Conservation (phyloP, 2,797 vertebrate genomes). For the Pteropus rufus region DNA sequence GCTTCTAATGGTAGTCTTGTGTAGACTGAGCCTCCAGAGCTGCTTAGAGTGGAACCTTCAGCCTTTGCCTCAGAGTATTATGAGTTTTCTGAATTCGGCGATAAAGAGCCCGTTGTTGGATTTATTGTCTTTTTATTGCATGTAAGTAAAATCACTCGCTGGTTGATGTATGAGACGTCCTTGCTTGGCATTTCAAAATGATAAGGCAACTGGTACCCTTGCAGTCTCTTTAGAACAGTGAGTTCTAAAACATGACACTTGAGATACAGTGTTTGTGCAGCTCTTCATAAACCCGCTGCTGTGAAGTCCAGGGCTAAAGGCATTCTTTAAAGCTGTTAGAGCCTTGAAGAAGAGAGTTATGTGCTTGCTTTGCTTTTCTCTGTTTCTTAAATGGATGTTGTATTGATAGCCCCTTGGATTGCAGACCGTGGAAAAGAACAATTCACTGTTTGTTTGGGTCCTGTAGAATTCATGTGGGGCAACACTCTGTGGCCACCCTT, state of each 20-base stretch:
- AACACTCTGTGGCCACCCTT: slow-evolving; percentile 30
- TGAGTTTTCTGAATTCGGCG: slow-evolving; percentile 46
- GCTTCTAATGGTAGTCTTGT: not conserved
- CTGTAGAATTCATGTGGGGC: slow-evolving; percentile 63
- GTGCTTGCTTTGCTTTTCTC: not conserved
- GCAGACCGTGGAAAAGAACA: slow-evolving; percentile 54
- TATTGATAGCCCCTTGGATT: slow-evolving; percentile 39
- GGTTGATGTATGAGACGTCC: not conserved
- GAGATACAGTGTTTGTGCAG: not conserved
- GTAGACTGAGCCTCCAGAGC: not conserved
- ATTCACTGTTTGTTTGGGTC: slow-evolving; percentile 66
- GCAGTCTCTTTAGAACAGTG: not conserved
- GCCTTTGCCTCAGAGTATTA: not conserved
- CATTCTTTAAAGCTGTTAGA: not conserved
- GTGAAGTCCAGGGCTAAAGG: not conserved
- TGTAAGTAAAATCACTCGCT: slow-evolving; percentile 62
- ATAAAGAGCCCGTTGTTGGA: slow-evolving; percentile 29
- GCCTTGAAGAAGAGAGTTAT: not conserved
- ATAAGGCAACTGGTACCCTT: not conserved
- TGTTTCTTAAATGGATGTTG: slow-evolving; percentile 55
- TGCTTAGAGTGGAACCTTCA: not conserved
- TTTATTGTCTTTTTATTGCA: not conserved
- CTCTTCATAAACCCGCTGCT: not conserved
- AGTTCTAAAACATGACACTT: not conserved
- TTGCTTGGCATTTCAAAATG: not conserved